These are phyloP conservation scores for Triplophysa bombifrons DNA, from an alignment of 2,797 vertebrate species.

Conservation along the genomic window DNA sequence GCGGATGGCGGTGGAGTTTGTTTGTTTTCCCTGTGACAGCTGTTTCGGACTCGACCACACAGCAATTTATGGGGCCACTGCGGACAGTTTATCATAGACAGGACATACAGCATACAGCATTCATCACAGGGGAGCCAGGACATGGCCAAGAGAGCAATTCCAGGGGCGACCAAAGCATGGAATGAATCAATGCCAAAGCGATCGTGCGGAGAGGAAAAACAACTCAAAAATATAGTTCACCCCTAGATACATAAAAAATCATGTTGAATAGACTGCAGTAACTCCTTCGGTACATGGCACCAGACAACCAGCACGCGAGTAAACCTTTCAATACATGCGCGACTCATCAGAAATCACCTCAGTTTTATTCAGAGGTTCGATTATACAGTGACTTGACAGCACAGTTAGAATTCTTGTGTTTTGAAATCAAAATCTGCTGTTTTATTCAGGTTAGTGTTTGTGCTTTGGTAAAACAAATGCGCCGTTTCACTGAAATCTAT, in stretches of 20 bases:
- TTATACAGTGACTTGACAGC: background rate
- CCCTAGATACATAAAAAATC: slow-evolving; percentile 31
- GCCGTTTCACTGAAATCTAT: slow-evolving; percentile 23
- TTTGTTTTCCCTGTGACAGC: slow-evolving; percentile 48
- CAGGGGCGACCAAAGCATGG: slow-evolving; percentile 21
- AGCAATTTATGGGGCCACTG: slow-evolving; percentile 54
- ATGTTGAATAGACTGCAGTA: slow-evolving; percentile 25
- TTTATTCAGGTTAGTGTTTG: slow-evolving; percentile 2
- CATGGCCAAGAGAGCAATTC: slow-evolving; percentile 45
- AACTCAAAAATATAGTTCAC: slow-evolving; percentile 35
- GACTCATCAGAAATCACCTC: background rate
- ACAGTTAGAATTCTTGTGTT: background rate
- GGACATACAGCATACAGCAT: slow-evolving; percentile 36
- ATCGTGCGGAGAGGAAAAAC: slow-evolving; percentile 24
- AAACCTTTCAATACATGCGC: background rate
- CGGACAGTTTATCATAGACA: slow-evolving; percentile 54
- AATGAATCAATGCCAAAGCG: slow-evolving; percentile 55
- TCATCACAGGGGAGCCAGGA: slow-evolving; percentile 44
- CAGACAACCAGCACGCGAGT: background rate
- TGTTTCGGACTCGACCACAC: slow-evolving; percentile 38
- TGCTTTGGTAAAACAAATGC: slow-evolving; percentile 28
- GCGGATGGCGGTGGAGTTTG: slow-evolving; percentile 30
- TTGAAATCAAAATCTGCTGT: slow-evolving; percentile 5
- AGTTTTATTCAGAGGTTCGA: background rate
- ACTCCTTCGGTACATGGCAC: slow-evolving; percentile 10